Evolutionary conservation across 2,797 vertebrate species (phyloP).

Genomic region (Crypturellus tataupa): DNA sequence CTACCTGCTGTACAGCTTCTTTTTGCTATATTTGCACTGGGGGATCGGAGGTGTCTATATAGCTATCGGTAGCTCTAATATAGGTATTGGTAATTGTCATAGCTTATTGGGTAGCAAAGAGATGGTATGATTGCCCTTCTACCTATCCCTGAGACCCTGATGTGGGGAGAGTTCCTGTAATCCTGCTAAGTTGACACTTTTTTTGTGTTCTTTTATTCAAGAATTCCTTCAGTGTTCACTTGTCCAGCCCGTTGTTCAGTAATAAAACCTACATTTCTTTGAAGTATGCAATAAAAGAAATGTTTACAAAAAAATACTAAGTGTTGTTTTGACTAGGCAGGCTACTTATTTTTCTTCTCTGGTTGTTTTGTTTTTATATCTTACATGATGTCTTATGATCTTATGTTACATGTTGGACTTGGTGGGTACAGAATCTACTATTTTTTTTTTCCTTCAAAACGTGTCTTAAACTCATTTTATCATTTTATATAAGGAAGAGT

Average conservation of each 20-base stretch:
- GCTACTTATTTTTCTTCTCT: conserved; percentile 32
- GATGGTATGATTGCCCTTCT: rapidly evolving
- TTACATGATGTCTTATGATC: neutral
- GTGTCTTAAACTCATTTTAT: neutral
- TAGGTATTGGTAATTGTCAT: neutral
- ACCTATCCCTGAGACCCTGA: neutral
- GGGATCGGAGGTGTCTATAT: rapidly evolving
- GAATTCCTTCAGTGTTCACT: conserved; percentile 25
- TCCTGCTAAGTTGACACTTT: neutral
- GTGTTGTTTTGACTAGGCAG: conserved; percentile 50
- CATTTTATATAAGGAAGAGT: neutral
- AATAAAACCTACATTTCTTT: conserved; percentile 31
- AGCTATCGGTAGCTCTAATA: rapidly evolving
- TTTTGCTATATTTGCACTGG: neutral
- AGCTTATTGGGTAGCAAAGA: neutral
- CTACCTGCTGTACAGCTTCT: neutral
- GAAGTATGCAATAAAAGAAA: conserved; percentile 37
- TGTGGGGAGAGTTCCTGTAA: neutral
- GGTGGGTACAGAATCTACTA: neutral
- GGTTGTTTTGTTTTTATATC: conserved; percentile 7
- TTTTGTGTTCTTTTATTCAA: conserved; percentile 15
- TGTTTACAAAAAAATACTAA: conserved; percentile 26
- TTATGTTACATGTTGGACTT: neutral
- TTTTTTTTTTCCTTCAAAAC: neutral
- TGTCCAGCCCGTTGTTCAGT: conserved; percentile 20